Base-by-base conservation (phyloP, 2,888 invertebrate species). In the Lasius fuliginosus region DNA sequence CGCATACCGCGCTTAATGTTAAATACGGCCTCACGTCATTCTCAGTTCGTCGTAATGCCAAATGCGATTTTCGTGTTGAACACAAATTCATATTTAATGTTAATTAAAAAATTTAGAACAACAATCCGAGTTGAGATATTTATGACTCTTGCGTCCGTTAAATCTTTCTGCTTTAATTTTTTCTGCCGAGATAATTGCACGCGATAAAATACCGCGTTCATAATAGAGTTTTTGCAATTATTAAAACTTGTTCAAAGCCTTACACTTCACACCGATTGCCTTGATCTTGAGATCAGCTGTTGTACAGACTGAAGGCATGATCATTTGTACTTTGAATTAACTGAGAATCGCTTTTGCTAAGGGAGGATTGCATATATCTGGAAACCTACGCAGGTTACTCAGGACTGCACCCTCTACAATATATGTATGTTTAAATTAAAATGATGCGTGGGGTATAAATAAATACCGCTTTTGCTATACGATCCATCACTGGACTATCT, bases 401-500 rank as follows among this genome's bases (percentile, higher is more conserved):
- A 11, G 9, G 15, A 46, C 18, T 49, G 18, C 49, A 18, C 5
- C 1, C 18, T 18, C 5, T 18, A 46, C 4, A 18, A 46, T 46
- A 46, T 1, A 53, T n/a, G n/a, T 1, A 53, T n/a, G n/a, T n/a
- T 8, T 1, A n/a, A 53, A 1, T n/a, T 53, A 53, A 53, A 53
- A 53, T 46, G 5, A 46, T 18, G 15, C 46, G 46, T 15, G 46
- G n/a, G n/a, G n/a, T 53, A n/a, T 53, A 53, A 53, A 53, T n/a
- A 53, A n/a, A n/a, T 53, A n/a, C n/a, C 15, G 18, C 33, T 9
- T 30, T 1, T 58, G 18, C 11, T 9, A 46, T n/a, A 49, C 36
- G 18, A 79, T 79, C 60, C 73, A 71, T 71, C 71, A 71, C 36
- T 60, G 30, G 8, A 33, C 8, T 9, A 58, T 53, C 42, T 53